Percentiles rank a stretch among this genome's conserved stretches.
Evolutionary conservation across 2,888 invertebrate species (phyloP).

Genomic region (Empis stercorea): DNA sequence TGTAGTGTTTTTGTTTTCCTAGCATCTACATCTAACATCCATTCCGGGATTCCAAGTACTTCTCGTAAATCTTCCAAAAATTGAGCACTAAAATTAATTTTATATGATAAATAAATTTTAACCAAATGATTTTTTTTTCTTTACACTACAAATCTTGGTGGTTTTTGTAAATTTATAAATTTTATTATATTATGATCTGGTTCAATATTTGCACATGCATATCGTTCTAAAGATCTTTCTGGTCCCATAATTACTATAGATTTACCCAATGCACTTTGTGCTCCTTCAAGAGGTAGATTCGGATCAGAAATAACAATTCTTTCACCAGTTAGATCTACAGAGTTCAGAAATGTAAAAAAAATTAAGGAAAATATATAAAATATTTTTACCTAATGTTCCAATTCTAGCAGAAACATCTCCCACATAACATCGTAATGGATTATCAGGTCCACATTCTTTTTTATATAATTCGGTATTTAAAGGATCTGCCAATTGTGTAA

Average conservation of each 20-base stretch:
- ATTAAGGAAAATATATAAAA: neutral
- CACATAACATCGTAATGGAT: slow-evolving; percentile 80
- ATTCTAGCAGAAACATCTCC: slow-evolving; percentile 79
- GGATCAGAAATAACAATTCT: slow-evolving; percentile 70
- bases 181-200: slow-evolving; percentile 84
- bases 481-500: slow-evolving; percentile 80
- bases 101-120: no score
- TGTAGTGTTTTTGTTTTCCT: slow-evolving; percentile 66
- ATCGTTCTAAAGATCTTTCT: slow-evolving; percentile 53
- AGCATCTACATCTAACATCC: slow-evolving; percentile 78
- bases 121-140: no score
- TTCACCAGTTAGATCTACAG: slow-evolving; percentile 55
- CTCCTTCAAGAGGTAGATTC: slow-evolving; percentile 74
- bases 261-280: slow-evolving; percentile 64
- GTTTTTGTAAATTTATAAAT: slow-evolving; percentile 74
- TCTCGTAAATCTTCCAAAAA: slow-evolving; percentile 70
- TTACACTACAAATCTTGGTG: slow-evolving; percentile 80
- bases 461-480: slow-evolving; percentile 73
- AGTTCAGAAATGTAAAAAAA: neutral
- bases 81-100: slow-evolving; percentile 43
- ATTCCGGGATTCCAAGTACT: slow-evolving; percentile 76
- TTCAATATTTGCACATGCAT: slow-evolving; percentile 84
- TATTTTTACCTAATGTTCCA: slow-evolving; percentile 54
- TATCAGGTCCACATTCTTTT: slow-evolving; percentile 76
- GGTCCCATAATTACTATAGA: slow-evolving; percentile 76